Percentiles rank a stretch among this genome's conserved stretches.
Evolutionary conservation across 2,113 vertebrate species (phyloP).

Genomic region (Thunnus maccoyii): DNA sequence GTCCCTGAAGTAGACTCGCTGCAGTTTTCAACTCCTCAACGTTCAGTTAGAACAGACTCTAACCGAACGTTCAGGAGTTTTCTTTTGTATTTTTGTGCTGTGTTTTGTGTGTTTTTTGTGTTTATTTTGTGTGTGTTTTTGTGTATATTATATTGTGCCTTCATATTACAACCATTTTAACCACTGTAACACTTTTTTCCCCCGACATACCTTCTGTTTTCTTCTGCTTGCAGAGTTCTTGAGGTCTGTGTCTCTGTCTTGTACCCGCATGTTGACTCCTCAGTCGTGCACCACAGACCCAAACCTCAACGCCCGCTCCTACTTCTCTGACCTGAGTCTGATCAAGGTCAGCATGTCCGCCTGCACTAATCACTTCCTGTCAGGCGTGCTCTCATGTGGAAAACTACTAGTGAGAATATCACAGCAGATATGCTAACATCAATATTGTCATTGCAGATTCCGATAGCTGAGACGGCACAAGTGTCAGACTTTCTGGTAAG

Average conservation of each 20-base stretch:
- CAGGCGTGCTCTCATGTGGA: background rate
- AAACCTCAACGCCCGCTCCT: conserved; percentile 73
- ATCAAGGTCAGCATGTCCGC: conserved; percentile 69
- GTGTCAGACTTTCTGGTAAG: conserved; percentile 75
- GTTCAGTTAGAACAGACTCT: too few relatives aligned
- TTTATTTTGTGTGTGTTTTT: too few relatives aligned
- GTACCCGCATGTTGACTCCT: conserved; percentile 74
- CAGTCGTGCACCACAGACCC: conserved; percentile 76
- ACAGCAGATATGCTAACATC: background rate
- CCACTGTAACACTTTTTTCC: background rate
- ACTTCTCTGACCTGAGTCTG: conserved; percentile 75
- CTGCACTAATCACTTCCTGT: background rate
- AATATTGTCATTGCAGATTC: conserved; percentile 70
- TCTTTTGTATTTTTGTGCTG: too few relatives aligned
- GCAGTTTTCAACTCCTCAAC: too few relatives aligned
- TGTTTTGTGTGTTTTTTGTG: too few relatives aligned
- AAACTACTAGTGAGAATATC: background rate
- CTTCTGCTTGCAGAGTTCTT: conserved; percentile 77
- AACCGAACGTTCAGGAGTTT: too few relatives aligned
- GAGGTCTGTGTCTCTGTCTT: conserved; percentile 77
- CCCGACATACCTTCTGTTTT: background rate
- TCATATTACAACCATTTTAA: background rate
- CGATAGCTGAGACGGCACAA: conserved; percentile 43
- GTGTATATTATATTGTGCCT: too few relatives aligned
- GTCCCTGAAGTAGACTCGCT: too few relatives aligned